These are phyloP conservation scores for Ochotona princeps DNA, from an alignment of 2,113 vertebrate genomes.

Conservation along the genomic window DNA sequence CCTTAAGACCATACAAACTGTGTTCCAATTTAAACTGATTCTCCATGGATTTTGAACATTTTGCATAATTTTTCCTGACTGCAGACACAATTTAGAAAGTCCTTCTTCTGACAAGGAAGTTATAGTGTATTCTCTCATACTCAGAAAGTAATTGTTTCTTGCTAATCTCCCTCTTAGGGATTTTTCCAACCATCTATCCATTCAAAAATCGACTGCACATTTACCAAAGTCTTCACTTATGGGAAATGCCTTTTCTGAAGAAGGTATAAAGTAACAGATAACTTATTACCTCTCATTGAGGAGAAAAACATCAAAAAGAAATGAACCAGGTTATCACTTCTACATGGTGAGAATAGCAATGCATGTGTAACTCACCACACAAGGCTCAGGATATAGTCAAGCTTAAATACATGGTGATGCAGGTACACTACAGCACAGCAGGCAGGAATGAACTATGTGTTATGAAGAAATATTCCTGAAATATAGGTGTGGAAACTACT, in stretches of 20 bases:
- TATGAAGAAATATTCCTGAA: not conserved
- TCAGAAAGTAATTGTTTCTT: constrained; percentile 8
- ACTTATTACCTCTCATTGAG: not conserved
- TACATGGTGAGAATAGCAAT: not conserved
- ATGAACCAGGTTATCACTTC: not conserved
- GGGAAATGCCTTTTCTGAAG: not conserved
- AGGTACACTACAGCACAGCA: not conserved
- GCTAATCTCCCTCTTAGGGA: not conserved
- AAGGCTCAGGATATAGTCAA: not conserved
- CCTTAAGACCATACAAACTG: not conserved
- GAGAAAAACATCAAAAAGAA: constrained; percentile 6
- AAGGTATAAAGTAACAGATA: constrained; percentile 39
- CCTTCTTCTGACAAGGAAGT: not conserved
- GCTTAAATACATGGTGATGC: not conserved
- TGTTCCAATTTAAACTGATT: constrained; percentile 9
- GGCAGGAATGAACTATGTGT: not conserved
- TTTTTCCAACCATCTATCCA: not conserved
- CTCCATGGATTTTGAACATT: not conserved
- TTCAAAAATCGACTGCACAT: constrained; percentile 13
- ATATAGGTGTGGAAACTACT: not conserved
- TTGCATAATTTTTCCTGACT: not conserved
- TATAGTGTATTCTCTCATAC: not conserved
- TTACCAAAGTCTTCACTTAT: constrained; percentile 2
- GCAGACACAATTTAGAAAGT: not conserved
- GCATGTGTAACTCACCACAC: not conserved